These are phyloP conservation scores for Buphagus erythrorhynchus DNA, from an alignment of 2,797 vertebrate species.

Conservation along the genomic window DNA sequence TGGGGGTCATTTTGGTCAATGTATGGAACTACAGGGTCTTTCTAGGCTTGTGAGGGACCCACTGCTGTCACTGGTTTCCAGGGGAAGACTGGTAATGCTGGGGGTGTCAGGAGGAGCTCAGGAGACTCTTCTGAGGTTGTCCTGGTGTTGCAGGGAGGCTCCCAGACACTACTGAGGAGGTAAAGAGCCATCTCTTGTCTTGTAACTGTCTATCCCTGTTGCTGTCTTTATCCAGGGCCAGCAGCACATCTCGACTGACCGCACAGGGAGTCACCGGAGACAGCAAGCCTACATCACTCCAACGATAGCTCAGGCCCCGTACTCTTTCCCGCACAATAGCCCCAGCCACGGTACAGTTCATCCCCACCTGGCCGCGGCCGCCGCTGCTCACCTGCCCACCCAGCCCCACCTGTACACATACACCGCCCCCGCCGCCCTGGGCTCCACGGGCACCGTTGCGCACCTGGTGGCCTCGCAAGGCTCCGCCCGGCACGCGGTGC, in stretches of 20 bases:
- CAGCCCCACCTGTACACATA: conserved; percentile 98
- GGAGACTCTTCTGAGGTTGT: background rate
- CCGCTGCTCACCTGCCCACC: conserved; percentile 87
- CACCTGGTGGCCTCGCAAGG: conserved; percentile 96
- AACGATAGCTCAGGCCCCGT: conserved; percentile 93
- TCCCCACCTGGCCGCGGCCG: conserved; percentile 88
- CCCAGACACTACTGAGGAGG: background rate
- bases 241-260: conserved; percentile 91
- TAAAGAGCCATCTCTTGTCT: background rate
- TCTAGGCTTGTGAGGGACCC: background rate
- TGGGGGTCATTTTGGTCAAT: background rate
- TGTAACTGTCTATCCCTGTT: conserved; percentile 10
- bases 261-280: conserved; percentile 88
- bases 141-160: background rate
- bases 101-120: background rate
- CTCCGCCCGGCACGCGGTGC: conserved; percentile 89
- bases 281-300: conserved; percentile 98
- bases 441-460: conserved; percentile 92
- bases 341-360: conserved; percentile 90
- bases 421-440: conserved; percentile 89
- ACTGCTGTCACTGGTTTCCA: background rate
- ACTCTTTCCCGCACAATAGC: conserved; percentile 95
- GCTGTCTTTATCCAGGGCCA: conserved; percentile 84
- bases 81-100: background rate
- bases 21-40: background rate